Evolutionary conservation across 2,797 vertebrate genomes (phyloP), one percentile per base, ranked within the genome.

Genomic region (Gymnothorax reevesii): DNA sequence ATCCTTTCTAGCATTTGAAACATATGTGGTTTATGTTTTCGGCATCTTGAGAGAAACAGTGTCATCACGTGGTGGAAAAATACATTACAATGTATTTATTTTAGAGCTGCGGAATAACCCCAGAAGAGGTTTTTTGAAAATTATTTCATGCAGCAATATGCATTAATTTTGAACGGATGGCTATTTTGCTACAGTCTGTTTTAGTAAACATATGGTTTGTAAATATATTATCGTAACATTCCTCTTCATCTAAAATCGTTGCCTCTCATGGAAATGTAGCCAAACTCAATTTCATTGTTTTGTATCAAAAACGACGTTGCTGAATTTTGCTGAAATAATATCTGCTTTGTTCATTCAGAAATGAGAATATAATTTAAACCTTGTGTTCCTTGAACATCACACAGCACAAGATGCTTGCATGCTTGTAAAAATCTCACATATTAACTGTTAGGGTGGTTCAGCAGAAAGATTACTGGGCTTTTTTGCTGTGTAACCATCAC

Each of bases 31-130:
- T 62, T 8, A 20, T 13, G 57, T 84, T 66, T 84, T 64, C 8
- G 42, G 60, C 54, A 59, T 71, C 5, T 22, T 84, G 20, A n/a
- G 27, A 13, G 75, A 59, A 85, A 82, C 83, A 79, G 84, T 60
- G 75, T 54, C 87, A 80, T 59, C 10, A 27, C 71, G 87, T 85
- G 87, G 52, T 55, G 8, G 62, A 17, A 57, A 64, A 13, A 42
- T 5, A 15, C 59, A 84, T 62, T 20, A 57, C 57, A 62, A 15
- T 0, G 42, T 52, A n/a, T 20, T 84, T 80, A 17, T 49, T 54
- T 66, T 25, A 52, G 33, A 8, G 54, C 15, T 59, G 15, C 83
- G 49, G 33, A 20, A 84, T 25, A 8, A 13, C 64, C 42, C 22
- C 15, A 13, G 42, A 27, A 10, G 60, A 52, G 15, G 6, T 20